Evolutionary conservation across 2,113 vertebrate species (phyloP).

Genomic region (Psophia crepitans): DNA sequence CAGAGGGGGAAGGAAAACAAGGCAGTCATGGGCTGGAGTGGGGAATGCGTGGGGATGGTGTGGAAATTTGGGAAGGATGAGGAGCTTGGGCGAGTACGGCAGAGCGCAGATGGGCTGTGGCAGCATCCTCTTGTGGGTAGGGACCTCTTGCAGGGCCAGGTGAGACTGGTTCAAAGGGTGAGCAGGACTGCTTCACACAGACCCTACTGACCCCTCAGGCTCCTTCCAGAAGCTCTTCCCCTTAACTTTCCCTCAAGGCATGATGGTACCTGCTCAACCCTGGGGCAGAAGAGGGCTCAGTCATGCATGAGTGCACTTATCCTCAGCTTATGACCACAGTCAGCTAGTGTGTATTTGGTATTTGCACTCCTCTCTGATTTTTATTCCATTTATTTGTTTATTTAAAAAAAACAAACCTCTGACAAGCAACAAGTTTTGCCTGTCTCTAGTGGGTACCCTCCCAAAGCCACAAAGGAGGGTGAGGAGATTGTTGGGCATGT

Average conservation of each 20-base stretch:
- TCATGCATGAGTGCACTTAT: neutral
- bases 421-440: neutral
- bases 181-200: neutral
- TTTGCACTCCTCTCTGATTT: neutral
- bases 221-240: neutral
- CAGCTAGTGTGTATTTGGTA: neutral
- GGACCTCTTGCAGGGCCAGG: neutral
- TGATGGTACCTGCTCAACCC: rapidly evolving
- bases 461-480: neutral
- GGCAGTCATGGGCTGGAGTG: neutral
- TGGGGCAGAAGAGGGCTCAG: neutral
- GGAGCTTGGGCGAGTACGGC: neutral
- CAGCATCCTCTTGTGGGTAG: neutral
- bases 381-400: neutral
- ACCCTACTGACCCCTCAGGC: neutral
- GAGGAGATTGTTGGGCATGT: neutral
- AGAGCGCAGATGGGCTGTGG: neutral
- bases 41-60: neutral
- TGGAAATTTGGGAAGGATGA: neutral
- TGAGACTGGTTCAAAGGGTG: neutral
- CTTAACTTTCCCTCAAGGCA: neutral
- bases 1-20: neutral
- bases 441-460: neutral
- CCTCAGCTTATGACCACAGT: neutral
- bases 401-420: neutral